Conservation (phyloP, 2,888 invertebrate genomes). For the Sialis lutaria region DNA sequence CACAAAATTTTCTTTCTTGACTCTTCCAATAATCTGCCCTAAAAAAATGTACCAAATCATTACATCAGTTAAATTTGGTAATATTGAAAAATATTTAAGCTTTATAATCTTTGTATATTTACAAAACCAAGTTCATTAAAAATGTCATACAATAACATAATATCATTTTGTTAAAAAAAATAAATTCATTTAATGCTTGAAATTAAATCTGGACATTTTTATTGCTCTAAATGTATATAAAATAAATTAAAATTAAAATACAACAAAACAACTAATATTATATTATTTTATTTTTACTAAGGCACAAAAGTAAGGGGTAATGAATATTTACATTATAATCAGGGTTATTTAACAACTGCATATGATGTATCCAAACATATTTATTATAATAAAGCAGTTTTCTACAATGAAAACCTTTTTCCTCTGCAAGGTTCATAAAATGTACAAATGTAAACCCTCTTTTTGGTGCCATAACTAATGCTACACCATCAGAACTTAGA, state of each 20-base stretch:
- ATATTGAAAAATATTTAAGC: no score
- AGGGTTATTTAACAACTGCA: constrained; percentile 36
- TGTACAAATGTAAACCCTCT: constrained; percentile 52
- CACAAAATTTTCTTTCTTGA: constrained; percentile 86
- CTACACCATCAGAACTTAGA: constrained; percentile 40
- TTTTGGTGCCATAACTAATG: constrained; percentile 58
- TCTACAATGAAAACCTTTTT: constrained; percentile 37
- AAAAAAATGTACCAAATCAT: no score
- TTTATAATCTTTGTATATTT: no score
- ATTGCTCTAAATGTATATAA: neutral
- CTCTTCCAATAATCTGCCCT: constrained; percentile 98
- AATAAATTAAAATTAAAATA: no score
- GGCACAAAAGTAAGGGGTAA: constrained; percentile 42
- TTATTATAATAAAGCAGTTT: constrained; percentile 42
- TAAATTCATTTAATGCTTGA: no score
- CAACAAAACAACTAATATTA: no score
- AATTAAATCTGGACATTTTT: neutral
- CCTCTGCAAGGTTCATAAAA: constrained; percentile 43
- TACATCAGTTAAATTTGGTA: no score
- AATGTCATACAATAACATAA: no score
- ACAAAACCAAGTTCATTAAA: no score
- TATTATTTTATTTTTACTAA: neutral
- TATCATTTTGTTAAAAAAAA: no score
- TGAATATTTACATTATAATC: constrained; percentile 52
- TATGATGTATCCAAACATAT: constrained; percentile 48